Base-by-base conservation (phyloP, 2,888 invertebrate species). In the Andrena camellia region DNA sequence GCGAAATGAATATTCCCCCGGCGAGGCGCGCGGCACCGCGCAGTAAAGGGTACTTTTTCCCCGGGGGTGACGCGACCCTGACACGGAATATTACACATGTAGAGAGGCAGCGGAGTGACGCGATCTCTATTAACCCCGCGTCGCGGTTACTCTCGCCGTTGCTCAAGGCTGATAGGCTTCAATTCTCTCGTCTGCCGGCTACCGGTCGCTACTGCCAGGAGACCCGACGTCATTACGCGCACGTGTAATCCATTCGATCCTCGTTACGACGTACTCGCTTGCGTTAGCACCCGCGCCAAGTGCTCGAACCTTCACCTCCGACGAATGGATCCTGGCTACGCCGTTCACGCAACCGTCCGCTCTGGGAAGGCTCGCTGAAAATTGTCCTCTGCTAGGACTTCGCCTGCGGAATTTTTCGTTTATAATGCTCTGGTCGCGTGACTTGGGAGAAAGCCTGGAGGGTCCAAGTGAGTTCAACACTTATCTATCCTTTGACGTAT, bases 41-140 rank as follows among this genome's bases (percentile, higher is more conserved):
- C 48, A 23, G 17, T 31, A 33, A 68, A 67, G 70, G 48, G 35
- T 48, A 35, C 54, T 35, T 70, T 82, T 79, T 79, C 26, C 52
- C 8, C 59, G 33, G 17, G 33, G 13, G 0, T 23, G 26, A 62
- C 35, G 60, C 31, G 54, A 26, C 23, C 52, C 35, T 42, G 66
- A 4, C 75, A 63, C 69, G 73, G 81, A 83, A 86, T 86, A 89
- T 90, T 89, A 86, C 78, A 76, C 70, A 82, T 88, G 86, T 84
- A 85, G 78, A 78, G 86, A 84, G 83, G 6, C 73, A 69, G 71
- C 52, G 79, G 87, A 90, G 84, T 91, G 92, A 92, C 90, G 90
- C 91, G 91, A 92, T 92, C 92, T 91, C 92, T 90, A 92, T 92
- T 92, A 92, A 92, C 92, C 92, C 76, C 90, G 87, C 79, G 85